A percentile compares a stretch with the other conserved stretches of the same genome.
Evolutionary conservation across 2,888 invertebrate species (phyloP).

Genomic region (Piscicola geometra): DNA sequence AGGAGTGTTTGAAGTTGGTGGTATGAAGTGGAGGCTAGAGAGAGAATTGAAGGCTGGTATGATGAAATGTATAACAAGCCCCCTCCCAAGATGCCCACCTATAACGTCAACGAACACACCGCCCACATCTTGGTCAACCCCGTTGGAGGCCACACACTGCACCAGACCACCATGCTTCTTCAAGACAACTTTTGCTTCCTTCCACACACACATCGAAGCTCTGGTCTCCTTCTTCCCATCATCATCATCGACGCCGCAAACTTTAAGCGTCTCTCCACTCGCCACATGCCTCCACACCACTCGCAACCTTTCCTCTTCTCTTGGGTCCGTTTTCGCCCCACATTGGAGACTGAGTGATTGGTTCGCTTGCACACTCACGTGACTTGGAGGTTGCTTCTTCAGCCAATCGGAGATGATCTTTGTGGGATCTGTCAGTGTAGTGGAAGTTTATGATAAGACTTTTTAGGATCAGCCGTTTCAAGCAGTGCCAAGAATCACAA

Average conservation of each 20-base stretch:
- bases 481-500: neutral
- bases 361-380: neutral
- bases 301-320: neutral
- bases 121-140: neutral
- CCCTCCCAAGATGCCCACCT: neutral
- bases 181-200: neutral
- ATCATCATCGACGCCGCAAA: neutral
- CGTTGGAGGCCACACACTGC: neutral
- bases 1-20: no score
- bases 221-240: neutral
- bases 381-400: neutral
- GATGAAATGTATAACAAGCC: no score
- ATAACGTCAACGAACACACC: neutral
- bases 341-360: neutral
- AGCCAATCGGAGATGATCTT: slow-evolving; percentile 3
- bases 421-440: neutral
- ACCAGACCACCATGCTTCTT: neutral
- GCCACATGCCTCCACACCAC: neutral
- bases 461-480: no score
- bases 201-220: neutral
- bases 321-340: neutral
- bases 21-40: no score
- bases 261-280: neutral
- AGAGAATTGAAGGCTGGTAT: no score
- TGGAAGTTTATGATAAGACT: neutral